Evolutionary conservation across 2,797 vertebrate species (phyloP).

Genomic region (Sandelia bainsii): DNA sequence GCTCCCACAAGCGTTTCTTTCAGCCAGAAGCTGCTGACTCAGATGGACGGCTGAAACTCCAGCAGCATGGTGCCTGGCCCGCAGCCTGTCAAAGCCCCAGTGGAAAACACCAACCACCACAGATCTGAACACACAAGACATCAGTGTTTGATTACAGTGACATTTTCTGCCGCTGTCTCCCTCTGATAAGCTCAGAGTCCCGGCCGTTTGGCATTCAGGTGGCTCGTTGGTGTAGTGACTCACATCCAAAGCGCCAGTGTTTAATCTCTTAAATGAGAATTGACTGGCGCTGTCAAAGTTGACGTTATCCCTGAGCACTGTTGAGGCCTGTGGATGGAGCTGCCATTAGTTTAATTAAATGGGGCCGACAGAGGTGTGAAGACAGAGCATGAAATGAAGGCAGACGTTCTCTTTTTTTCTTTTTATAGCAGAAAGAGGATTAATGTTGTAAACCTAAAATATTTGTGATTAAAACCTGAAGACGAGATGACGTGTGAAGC

Average conservation of each 20-base stretch:
- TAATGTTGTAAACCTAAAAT: conserved; percentile 43
- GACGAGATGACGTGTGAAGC: no score
- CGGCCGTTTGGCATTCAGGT: background rate
- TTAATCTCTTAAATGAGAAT: conserved; percentile 54
- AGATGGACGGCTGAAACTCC: background rate
- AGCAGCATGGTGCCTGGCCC: background rate
- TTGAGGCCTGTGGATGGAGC: conserved; percentile 9
- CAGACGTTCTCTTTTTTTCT: background rate
- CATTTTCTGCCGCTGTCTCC: background rate
- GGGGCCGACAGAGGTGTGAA: background rate
- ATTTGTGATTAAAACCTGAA: conserved; percentile 48
- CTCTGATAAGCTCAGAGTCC: background rate
- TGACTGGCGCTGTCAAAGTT: conserved; percentile 28
- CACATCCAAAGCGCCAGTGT: background rate
- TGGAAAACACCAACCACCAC: background rate
- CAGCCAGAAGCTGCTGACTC: background rate
- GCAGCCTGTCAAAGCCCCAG: background rate
- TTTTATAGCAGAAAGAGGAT: conserved; percentile 53
- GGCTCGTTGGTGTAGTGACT: background rate
- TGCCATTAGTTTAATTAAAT: conserved; percentile 56
- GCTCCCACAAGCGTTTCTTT: background rate
- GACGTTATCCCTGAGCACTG: conserved; percentile 17
- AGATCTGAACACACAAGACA: conserved; percentile 11
- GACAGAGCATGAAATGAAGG: conserved; percentile 8
- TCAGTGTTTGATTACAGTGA: conserved; percentile 9